A percentile compares a stretch with the other conserved stretches of the same genome.
phyloP scores from a whole-genome alignment of 2,888 invertebrate species.

The Hydraecia micacea region DNA sequence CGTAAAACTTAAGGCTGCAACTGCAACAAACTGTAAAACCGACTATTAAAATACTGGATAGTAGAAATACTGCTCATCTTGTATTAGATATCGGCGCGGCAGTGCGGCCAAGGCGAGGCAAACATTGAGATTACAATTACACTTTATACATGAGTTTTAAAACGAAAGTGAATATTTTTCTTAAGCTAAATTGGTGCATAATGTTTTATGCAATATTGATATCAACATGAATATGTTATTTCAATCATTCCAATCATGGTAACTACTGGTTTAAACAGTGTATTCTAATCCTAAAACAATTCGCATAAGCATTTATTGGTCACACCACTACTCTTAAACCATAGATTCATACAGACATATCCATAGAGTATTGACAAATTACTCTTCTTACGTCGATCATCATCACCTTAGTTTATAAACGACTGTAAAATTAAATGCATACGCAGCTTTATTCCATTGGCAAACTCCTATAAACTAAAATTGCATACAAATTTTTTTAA shows the following conservation, averaged over 20 bases:
- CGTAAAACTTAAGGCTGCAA: not conserved
- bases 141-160: conserved; percentile 4
- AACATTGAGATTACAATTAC: not conserved
- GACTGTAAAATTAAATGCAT: conserved; percentile 47
- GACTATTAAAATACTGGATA: conserved; percentile 37
- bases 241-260: not conserved
- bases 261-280: not conserved
- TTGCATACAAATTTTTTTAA: conserved; percentile 1
- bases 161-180: not conserved
- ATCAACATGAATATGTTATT: not conserved
- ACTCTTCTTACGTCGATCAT: not conserved
- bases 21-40: not conserved
- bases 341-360: conserved; percentile 18
- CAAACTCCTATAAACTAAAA: conserved; percentile 23
- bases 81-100: conserved; percentile 9
- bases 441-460: conserved; percentile 4
- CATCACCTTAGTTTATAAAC: not conserved
- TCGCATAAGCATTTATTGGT: conserved; percentile 25
- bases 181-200: conserved; percentile 12
- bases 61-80: conserved; percentile 39
- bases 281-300: not conserved
- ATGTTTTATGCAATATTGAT: not conserved
- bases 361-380: conserved; percentile 4
- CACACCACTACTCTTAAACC: conserved; percentile 17
- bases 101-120: conserved; percentile 1